Evolutionary conservation across 2,888 invertebrate species (phyloP).

Genomic region (Noctua fimbriata): DNA sequence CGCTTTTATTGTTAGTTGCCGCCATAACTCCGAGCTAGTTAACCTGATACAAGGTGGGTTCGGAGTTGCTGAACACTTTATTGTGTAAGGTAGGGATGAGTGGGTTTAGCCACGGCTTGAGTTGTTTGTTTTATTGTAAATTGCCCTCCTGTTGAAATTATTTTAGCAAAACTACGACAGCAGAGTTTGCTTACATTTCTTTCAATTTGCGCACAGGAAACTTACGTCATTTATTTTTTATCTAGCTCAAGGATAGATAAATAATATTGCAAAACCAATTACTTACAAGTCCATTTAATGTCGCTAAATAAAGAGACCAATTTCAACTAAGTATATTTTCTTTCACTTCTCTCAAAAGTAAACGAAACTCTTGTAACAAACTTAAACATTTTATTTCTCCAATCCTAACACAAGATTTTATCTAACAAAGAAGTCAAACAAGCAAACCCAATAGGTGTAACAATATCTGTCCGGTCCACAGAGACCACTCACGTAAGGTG

Average conservation of each 20-base stretch:
- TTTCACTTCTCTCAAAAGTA: constrained; percentile 18
- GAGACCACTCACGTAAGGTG: constrained; percentile 70
- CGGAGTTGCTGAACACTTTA: constrained; percentile 57
- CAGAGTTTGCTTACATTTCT: neutral
- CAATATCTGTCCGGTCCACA: constrained; percentile 68
- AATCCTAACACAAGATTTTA: constrained; percentile 54
- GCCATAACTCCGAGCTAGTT: constrained; percentile 69
- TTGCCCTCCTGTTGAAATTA: constrained; percentile 9
- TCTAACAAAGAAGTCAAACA: constrained; percentile 62
- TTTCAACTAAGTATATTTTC: constrained; percentile 1
- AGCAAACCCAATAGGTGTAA: constrained; percentile 68
- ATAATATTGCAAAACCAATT: neutral
- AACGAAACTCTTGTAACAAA: constrained; percentile 41
- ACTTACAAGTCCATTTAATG: neutral
- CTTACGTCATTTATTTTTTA: neutral
- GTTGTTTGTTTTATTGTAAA: constrained; percentile 8
- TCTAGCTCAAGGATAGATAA: neutral
- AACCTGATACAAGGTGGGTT: constrained; percentile 71
- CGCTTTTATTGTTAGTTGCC: constrained; percentile 73
- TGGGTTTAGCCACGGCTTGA: neutral
- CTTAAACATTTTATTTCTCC: constrained; percentile 59
- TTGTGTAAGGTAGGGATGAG: constrained; percentile 41
- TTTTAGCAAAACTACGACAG: constrained; percentile 20
- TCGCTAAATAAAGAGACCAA: neutral
- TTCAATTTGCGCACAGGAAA: neutral